phyloP scores from a whole-genome alignment of 2,797 vertebrate species.

The Liasis olivaceus region DNA sequence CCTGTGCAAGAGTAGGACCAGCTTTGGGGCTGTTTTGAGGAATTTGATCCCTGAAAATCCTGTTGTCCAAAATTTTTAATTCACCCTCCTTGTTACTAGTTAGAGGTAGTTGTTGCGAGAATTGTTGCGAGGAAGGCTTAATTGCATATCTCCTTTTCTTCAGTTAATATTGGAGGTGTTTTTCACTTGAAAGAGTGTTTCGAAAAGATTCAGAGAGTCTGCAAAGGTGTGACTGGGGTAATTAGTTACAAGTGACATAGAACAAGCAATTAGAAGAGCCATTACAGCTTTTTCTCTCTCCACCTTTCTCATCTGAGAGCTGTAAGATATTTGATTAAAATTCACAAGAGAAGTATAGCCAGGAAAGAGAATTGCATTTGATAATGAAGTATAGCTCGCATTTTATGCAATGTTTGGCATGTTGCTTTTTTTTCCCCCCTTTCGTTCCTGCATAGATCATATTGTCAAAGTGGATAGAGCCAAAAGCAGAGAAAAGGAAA shows the following conservation, averaged over 20 bases:
- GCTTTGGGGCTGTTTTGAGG: slow-evolving; percentile 35
- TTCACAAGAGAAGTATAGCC: neutral
- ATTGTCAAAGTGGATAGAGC: neutral
- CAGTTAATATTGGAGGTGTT: slow-evolving; percentile 37
- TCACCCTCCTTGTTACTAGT: slow-evolving; percentile 36
- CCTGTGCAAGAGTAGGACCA: neutral
- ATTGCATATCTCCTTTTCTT: slow-evolving; percentile 48
- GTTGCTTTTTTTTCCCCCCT: too few species aligned
- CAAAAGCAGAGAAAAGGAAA: neutral
- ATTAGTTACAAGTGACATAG: slow-evolving; percentile 66
- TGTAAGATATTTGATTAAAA: slow-evolving; percentile 53
- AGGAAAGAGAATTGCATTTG: slow-evolving; percentile 28
- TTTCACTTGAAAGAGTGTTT: slow-evolving; percentile 16
- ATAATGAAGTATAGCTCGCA: slow-evolving; percentile 17
- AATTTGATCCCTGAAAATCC: slow-evolving; percentile 38
- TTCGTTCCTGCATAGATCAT: accelerated
- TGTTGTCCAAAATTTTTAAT: slow-evolving; percentile 52
- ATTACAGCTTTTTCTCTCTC: slow-evolving; percentile 41
- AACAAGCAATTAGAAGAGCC: slow-evolving; percentile 64
- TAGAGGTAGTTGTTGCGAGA: slow-evolving; percentile 23
- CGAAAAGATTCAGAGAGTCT: slow-evolving; percentile 1
- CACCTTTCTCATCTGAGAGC: slow-evolving; percentile 50
- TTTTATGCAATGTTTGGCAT: neutral
- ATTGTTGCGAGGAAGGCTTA: slow-evolving; percentile 40
- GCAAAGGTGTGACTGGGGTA: slow-evolving; percentile 37